Percentiles rank a stretch among this genome's conserved stretches.
Evolutionary conservation across 2,113 vertebrate genomes (phyloP).

Genomic region (Eulacestoma nigropectus): DNA sequence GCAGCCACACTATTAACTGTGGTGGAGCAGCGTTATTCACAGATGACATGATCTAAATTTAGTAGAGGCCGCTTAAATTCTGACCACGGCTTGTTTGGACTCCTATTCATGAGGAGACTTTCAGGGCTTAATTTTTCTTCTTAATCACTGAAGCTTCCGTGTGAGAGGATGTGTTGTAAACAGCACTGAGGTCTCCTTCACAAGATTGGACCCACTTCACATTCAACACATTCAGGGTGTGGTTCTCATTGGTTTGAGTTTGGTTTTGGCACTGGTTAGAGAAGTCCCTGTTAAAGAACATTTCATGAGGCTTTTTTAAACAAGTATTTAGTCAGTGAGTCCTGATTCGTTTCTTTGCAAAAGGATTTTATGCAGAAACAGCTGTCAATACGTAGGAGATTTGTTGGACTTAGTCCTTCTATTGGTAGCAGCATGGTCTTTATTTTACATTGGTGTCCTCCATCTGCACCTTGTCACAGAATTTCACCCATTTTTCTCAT

Average conservation of each 20-base stretch:
- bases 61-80: background rate
- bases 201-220: background rate
- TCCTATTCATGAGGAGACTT: background rate
- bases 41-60: background rate
- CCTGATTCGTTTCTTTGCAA: background rate
- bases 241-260: background rate
- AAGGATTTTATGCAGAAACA: background rate
- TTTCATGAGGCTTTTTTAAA: background rate
- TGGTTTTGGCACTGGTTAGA: background rate
- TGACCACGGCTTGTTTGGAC: background rate
- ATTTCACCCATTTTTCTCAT: background rate
- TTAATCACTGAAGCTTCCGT: background rate
- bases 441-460: background rate
- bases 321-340: background rate
- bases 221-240: accelerated
- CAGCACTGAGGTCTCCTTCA: background rate
- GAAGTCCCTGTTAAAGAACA: background rate
- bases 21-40: background rate
- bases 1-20: background rate
- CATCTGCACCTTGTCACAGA: background rate
- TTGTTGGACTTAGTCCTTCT: background rate
- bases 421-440: background rate
- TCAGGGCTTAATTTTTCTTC: background rate
- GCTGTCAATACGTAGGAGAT: background rate
- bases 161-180: background rate